A percentile compares a stretch with the other conserved stretches of the same genome.
Conservation (phyloP, 2,797 vertebrate species). For the Limnodromus scolopaceus region DNA sequence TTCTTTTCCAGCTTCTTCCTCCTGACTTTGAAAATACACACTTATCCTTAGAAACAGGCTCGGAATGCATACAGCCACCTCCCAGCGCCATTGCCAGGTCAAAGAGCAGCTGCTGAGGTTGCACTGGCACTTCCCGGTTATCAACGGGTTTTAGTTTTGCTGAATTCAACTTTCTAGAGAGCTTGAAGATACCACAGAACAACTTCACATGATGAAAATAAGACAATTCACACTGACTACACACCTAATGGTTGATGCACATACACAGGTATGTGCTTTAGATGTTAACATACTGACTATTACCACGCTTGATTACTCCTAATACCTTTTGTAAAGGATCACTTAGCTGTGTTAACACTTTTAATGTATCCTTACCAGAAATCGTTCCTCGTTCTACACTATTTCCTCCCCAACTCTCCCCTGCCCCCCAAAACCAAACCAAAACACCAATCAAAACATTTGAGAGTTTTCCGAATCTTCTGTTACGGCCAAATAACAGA, state of each 20-base stretch:
- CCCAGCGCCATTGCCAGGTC: neutral
- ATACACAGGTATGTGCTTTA: neutral
- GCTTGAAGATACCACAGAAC: neutral
- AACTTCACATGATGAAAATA: neutral
- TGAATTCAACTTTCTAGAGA: neutral
- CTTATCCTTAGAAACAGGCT: neutral
- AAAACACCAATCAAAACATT: neutral
- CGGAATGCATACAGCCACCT: neutral
- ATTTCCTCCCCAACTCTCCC: neutral
- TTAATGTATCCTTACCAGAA: neutral
- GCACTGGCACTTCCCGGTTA: neutral
- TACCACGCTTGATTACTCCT: neutral
- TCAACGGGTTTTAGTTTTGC: neutral
- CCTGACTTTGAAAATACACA: neutral
- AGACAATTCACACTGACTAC: neutral
- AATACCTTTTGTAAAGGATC: neutral
- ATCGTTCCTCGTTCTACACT: neutral
- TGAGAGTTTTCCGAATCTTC: neutral
- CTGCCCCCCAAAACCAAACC: too few species aligned
- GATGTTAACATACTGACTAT: neutral
- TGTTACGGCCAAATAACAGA: neutral
- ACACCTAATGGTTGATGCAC: neutral
- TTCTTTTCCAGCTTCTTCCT: neutral
- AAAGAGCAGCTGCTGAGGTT: conserved; percentile 49
- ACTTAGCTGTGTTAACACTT: neutral